Base-by-base conservation (phyloP, 2,797 vertebrate species). In the Novumbra hubbsi region DNA sequence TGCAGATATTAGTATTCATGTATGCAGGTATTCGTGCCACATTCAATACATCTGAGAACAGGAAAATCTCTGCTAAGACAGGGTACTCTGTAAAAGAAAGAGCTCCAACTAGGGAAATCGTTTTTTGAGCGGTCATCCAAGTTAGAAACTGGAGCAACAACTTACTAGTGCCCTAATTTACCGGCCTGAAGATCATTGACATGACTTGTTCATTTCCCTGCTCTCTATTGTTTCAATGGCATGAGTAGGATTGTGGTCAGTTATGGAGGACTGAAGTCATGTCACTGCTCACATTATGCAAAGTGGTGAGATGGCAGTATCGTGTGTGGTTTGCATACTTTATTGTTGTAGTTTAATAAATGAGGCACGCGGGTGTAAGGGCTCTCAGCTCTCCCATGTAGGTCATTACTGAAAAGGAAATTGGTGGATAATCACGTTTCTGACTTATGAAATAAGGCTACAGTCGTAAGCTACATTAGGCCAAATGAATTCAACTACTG, bases 401-500 rank as follows among this genome's bases (percentile, higher is more conserved):
- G 76, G 66, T 78, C 78, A 89, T 88, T 82, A 78, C 79, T 50
- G 73, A 14, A 45, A 73, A 81, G 83, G 83, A 87, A 88, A 87
- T 79, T 85, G 83, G 77, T 79, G 80, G 81, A 79, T 82, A 80
- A 87, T 89, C 79, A 73, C 71, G 52, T 76, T 79, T 87, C 79
- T 83, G 88, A 88, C 76, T 87, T 85, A 83, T 81, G 82, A 81
- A 85, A n/a, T 32, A 73, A 84, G 81, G 79, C 83, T 68, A 85
- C 87, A 85, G 84, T 84, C 85, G 86, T 82, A 88, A 85, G 81
- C 83, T 72, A 24, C 86, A 89, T 89, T 85, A 86, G 87, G 87
- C 86, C 87, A 88, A 91, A 86, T 88, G 88, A 89, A 85, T 89
- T 79, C 80, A 88, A 81, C 91, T 83, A 86, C 78, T 78, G 74